phyloP scores from a whole-genome alignment of 2,888 invertebrate species.

The Sesia bembeciformis region DNA sequence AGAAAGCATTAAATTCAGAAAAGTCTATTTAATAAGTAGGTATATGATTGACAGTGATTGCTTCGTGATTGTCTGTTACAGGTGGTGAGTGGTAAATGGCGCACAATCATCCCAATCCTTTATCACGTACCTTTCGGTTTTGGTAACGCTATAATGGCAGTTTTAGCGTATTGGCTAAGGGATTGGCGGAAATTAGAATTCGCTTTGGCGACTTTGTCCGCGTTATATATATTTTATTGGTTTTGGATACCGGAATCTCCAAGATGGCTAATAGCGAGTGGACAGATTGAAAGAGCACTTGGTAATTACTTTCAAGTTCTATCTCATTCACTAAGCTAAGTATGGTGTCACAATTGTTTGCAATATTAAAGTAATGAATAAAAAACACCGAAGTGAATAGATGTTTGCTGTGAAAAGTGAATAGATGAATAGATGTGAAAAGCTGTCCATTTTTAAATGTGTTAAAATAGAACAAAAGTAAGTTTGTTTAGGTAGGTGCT shows the following conservation, averaged over 20 bases:
- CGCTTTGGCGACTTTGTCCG: conserved; percentile 63
- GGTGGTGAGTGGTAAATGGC: conserved; percentile 76
- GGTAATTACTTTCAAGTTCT: conserved; percentile 23
- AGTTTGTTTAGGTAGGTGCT: too few relatives aligned
- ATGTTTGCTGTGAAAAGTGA: too few relatives aligned
- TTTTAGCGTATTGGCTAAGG: conserved; percentile 70
- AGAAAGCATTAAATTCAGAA: too few relatives aligned
- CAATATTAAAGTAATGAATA: neutral
- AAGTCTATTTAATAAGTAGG: too few relatives aligned
- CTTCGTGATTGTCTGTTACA: conserved; percentile 15
- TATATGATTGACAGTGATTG: neutral
- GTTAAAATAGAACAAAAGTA: too few relatives aligned
- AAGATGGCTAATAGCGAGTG: conserved; percentile 75
- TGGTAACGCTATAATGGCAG: conserved; percentile 73
- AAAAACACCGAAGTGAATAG: neutral
- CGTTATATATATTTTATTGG: conserved; percentile 59
- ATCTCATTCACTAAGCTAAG: neutral
- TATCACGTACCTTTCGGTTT: conserved; percentile 78
- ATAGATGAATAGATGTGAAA: too few relatives aligned
- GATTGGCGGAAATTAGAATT: conserved; percentile 78
- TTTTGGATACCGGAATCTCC: conserved; percentile 77
- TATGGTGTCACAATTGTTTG: neutral
- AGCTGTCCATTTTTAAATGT: too few relatives aligned
- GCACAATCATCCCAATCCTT: conserved; percentile 75
- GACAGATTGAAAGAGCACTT: conserved; percentile 61